phyloP scores from a whole-genome alignment of 2,888 invertebrate species.

The Habrosyne pyritoides region DNA sequence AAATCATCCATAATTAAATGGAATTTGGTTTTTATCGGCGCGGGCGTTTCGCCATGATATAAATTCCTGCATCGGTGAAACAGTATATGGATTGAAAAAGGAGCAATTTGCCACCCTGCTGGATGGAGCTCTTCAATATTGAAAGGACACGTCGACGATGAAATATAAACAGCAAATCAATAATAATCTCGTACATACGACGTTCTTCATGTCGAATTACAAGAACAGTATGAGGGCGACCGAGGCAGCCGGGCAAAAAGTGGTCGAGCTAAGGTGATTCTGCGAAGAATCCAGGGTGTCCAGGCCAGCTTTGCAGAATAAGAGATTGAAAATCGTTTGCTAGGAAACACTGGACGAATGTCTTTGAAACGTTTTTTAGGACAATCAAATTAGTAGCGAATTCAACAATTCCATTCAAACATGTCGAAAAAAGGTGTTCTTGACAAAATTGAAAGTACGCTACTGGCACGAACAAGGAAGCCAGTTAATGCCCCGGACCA shows the following conservation, averaged over 20 bases:
- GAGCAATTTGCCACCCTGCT: conserved; percentile 74
- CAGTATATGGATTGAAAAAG: conserved; percentile 61
- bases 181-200: conserved; percentile 61
- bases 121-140: conserved; percentile 54
- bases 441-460: not conserved
- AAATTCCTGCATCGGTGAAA: conserved; percentile 68
- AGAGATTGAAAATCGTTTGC: conserved; percentile 7
- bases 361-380: not conserved
- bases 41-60: conserved; percentile 72
- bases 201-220: conserved; percentile 45
- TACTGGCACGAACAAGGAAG: not conserved
- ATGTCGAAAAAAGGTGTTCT: not conserved
- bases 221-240: conserved; percentile 61
- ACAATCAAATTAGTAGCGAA: conserved; percentile 1
- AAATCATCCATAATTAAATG: conserved; percentile 83
- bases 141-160: conserved; percentile 46
- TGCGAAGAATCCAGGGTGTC: conserved; percentile 66
- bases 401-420: not conserved
- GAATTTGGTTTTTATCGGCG: conserved; percentile 72
- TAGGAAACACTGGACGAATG: conserved; percentile 4
- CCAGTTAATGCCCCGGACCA: not conserved
- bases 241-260: conserved; percentile 58
- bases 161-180: conserved; percentile 53
- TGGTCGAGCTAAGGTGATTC: conserved; percentile 63
- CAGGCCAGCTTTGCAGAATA: conserved; percentile 22